Base-by-base conservation (phyloP, 1,140 invertebrate species). In the Drosophila seguyi region DNA sequence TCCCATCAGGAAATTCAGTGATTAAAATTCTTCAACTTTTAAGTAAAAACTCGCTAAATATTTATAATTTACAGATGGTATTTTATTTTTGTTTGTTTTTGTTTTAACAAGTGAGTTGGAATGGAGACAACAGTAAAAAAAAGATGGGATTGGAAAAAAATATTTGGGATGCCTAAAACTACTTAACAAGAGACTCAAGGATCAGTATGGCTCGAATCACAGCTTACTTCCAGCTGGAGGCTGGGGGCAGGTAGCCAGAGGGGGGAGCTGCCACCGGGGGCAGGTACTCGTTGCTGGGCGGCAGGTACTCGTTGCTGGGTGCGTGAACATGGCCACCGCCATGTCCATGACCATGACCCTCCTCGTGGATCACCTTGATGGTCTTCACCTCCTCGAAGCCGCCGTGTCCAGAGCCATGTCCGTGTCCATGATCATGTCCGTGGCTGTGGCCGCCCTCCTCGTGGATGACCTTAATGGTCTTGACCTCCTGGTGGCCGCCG, bases 301-400 rank as follows among this genome's bases (percentile, higher is more conserved):
- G 57, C 74, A 68, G 58, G 20, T 88, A 88, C 25, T 84, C 85
- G 10, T 74, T 76, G 80, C 75, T 66, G 36, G 78, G 45, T 8
- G 39, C 67, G 4, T 71, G 68, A 7, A 22, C 71, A 41, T 73
- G 67, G 27, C 79, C 74, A 47, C n/a, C n/a, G n/a, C n/a, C n/a
- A n/a, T n/a, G n/a, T n/a, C 20, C 71, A 41, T 73, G 67, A 31
- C 79, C 74, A 47, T 44, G 42, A 14, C 52, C 76, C 52, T 92
- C 86, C 58, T 92, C 75, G 8, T 92, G 90, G 55, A 92, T 92
- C 8, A 92, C 90, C 55, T 91, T 87, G 18, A 92, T 81, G 20
- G 75, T 87, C 44, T 92, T 91, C 3, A 92, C 77, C 22, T 85
- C 78, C 38, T 78, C 66, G 8, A 79, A 71, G 29, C 74, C 78